phyloP scores from a whole-genome alignment of 2,113 vertebrate genomes.

The Campylorhamphus procurvoides region DNA sequence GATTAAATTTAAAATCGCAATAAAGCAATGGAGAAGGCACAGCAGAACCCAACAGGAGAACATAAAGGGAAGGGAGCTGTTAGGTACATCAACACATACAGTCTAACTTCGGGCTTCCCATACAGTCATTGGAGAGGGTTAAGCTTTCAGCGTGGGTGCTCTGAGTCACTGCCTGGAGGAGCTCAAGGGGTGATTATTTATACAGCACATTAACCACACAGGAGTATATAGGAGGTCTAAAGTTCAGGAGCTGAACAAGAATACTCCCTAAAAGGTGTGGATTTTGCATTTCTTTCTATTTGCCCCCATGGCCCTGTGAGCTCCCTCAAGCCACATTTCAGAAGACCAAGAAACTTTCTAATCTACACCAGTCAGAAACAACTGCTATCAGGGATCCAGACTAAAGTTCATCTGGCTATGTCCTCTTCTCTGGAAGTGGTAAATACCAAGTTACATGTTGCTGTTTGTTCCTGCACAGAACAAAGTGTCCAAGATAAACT shows the following conservation, averaged over 20 bases:
- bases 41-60: background rate
- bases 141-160: conserved; percentile 37
- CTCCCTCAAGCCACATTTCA: background rate
- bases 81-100: rapidly evolving
- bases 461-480: background rate
- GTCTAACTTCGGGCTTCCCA: background rate
- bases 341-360: background rate
- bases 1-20: background rate
- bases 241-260: conserved; percentile 40
- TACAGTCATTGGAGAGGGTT: background rate
- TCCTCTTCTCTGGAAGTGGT: background rate
- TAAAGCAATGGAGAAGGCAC: background rate
- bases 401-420: background rate
- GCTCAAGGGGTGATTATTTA: conserved; percentile 38
- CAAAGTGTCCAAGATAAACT: conserved; percentile 24
- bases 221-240: conserved; percentile 34
- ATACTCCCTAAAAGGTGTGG: conserved; percentile 6
- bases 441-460: background rate
- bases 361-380: background rate
- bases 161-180: conserved; percentile 28
- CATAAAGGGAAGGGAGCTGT: background rate
- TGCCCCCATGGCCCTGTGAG: background rate
- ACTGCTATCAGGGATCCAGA: background rate
- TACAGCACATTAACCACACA: background rate
- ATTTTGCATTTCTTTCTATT: background rate